Conservation (phyloP, 2,888 invertebrate species). For the Synanthedon myopaeformis region DNA sequence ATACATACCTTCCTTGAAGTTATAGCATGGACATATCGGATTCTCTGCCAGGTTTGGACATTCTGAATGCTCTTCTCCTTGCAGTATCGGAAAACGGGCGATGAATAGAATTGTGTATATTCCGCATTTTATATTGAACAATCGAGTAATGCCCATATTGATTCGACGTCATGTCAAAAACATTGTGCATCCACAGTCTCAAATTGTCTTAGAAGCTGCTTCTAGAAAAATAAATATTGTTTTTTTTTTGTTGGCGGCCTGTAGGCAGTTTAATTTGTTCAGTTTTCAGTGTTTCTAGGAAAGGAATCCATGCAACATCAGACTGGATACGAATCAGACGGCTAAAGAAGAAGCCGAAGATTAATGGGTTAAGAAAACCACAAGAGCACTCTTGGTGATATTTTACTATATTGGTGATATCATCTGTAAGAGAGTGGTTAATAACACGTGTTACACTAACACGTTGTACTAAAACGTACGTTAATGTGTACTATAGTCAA, state of each 20-base stretch:
- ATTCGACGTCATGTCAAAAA: conserved; percentile 59
- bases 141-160: conserved; percentile 53
- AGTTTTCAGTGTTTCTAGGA: too few relatives aligned
- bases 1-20: conserved; percentile 83
- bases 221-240: neutral
- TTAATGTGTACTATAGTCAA: neutral
- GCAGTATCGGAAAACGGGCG: conserved; percentile 62
- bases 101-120: conserved; percentile 69
- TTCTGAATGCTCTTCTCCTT: conserved; percentile 67
- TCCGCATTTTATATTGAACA: conserved; percentile 52
- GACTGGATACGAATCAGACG: too few relatives aligned
- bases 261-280: too few relatives aligned
- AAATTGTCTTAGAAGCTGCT: conserved; percentile 4
- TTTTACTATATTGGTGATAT: too few relatives aligned
- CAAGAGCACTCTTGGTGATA: too few relatives aligned
- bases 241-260: neutral
- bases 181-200: conserved; percentile 47
- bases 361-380: too few relatives aligned
- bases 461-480: too few relatives aligned
- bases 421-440: too few relatives aligned
- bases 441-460: too few relatives aligned
- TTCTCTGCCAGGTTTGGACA: conserved; percentile 83
- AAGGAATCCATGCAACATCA: too few relatives aligned
- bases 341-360: too few relatives aligned
- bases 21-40: conserved; percentile 90